A percentile compares a stretch with the other conserved stretches of the same genome.
phyloP scores from a whole-genome alignment of 1,140 invertebrate genomes.

The Neuroterus valhalla region DNA sequence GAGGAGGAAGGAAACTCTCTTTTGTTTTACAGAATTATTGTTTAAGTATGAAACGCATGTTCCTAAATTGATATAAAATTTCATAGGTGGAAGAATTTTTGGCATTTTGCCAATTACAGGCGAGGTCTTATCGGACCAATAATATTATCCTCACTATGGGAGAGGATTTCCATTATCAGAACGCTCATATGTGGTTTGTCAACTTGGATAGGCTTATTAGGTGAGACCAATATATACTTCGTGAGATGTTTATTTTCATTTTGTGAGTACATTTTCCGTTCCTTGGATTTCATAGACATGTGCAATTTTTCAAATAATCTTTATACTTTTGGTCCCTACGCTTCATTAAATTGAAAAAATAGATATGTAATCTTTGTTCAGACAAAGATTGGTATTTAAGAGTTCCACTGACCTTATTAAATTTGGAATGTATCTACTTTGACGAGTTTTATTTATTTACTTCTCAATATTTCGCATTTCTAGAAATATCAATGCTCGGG shows the following conservation, averaged over 20 bases:
- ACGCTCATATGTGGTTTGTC: slow-evolving; percentile 87
- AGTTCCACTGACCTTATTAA: no score
- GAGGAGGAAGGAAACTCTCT: no score
- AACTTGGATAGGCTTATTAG: slow-evolving; percentile 93
- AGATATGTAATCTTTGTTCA: no score
- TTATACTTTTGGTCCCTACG: no score
- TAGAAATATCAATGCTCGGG: slow-evolving; percentile 78
- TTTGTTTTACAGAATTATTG: no score
- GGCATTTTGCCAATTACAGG: slow-evolving; percentile 66
- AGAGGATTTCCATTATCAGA: slow-evolving; percentile 91
- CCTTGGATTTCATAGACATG: no score
- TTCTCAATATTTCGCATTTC: no score
- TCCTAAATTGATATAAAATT: slow-evolving; percentile 23
- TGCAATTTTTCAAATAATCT: no score
- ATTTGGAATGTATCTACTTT: not conserved
- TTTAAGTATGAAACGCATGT: not conserved
- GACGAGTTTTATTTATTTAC: slow-evolving; percentile 2
- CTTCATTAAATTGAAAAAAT: no score
- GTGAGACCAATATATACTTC: slow-evolving; percentile 70
- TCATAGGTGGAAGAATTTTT: slow-evolving; percentile 54
- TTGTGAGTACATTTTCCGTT: no score
- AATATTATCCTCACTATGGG: slow-evolving; percentile 95
- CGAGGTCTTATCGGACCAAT: slow-evolving; percentile 77
- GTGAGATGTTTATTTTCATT: not conserved
- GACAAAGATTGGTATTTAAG: no score